Base-by-base conservation (phyloP, 2,888 invertebrate species). In the Agrochola litura region DNA sequence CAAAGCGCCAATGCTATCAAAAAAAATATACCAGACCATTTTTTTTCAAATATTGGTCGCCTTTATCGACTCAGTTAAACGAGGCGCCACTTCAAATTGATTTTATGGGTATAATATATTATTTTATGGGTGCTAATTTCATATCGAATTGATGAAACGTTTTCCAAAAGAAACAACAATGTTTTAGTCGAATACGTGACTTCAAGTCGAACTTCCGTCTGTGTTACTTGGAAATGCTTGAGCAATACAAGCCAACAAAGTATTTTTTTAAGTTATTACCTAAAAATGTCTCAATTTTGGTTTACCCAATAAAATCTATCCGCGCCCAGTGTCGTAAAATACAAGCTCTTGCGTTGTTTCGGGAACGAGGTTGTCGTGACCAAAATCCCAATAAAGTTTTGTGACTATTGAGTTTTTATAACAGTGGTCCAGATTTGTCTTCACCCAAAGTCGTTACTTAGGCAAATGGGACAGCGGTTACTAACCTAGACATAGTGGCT, bases 311-410 rank as follows among this genome's bases (percentile, higher is more conserved):
- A 88, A 88, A 89, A 86, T 75, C 63, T 76, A 75, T 79, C 82
- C 72, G 77, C 75, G 79, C 76, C 73, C 71, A 25, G 70, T 66
- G 82, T 83, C 80, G 82, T 88, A 88, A 89, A 85, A 86, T 79
- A 79, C 76, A 79, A 73, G 64, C 68, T 72, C 67, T 83, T 68
- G 75, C 76, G 69, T 73, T 88, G 84, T 89, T 87, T 88, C 82
- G 80, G 88, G 81, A 83, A 84, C 84, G 73, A 86, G 84, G 88
- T 79, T 86, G 74, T 73, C 64, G 84, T 82, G 82, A 85, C 83
- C 85, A 79, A 80, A 84, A 77, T 80, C 58, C 68, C 81, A 82
- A 89, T 86, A 89, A 88, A 89, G 37, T 79, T 86, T 88, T 84
- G 82, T 77, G 67, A 73, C 81, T 77, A 85, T 84, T 75, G 71